Conservation (phyloP, 2,888 invertebrate species). For the Dendrolimus pini region DNA sequence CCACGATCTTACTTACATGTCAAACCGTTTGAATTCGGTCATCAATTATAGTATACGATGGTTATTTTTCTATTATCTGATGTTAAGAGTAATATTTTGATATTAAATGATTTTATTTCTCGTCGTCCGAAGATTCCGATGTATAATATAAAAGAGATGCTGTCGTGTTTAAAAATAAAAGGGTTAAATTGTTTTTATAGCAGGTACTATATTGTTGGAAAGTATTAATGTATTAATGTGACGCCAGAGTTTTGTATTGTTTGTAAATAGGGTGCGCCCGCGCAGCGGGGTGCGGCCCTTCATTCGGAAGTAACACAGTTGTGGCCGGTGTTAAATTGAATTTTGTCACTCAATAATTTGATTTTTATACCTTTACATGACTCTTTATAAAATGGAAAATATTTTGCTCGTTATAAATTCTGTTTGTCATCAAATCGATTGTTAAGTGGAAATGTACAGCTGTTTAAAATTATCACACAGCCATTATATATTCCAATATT, state of each 20-base stretch:
- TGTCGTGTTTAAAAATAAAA: slow-evolving; percentile 13
- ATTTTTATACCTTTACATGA: slow-evolving; percentile 17
- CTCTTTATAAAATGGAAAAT: background rate
- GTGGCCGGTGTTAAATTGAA: slow-evolving; percentile 14
- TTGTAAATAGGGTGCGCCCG: slow-evolving; percentile 55
- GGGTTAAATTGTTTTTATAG: slow-evolving; percentile 18
- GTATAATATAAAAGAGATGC: background rate
- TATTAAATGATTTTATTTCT: background rate
- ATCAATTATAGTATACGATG: slow-evolving; percentile 63
- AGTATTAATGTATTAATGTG: slow-evolving; percentile 22
- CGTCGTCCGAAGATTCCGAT: slow-evolving; percentile 4
- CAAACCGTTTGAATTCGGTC: slow-evolving; percentile 62
- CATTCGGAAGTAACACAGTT: slow-evolving; percentile 34
- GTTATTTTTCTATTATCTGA: slow-evolving; percentile 62
- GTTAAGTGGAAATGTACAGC: too few relatives aligned
- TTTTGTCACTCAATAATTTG: slow-evolving; percentile 11
- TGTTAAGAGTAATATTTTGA: slow-evolving; percentile 34
- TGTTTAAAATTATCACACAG: too few relatives aligned
- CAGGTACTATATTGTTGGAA: slow-evolving; percentile 16
- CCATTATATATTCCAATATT: too few relatives aligned
- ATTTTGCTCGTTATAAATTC: background rate
- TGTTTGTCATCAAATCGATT: too few relatives aligned
- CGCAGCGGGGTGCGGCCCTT: slow-evolving; percentile 45
- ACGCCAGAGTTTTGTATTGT: slow-evolving; percentile 41
- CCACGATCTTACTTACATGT: slow-evolving; percentile 72